Base-by-base conservation (phyloP, 2,113 vertebrate genomes). In the Cyprinodon brontotheroides region DNA sequence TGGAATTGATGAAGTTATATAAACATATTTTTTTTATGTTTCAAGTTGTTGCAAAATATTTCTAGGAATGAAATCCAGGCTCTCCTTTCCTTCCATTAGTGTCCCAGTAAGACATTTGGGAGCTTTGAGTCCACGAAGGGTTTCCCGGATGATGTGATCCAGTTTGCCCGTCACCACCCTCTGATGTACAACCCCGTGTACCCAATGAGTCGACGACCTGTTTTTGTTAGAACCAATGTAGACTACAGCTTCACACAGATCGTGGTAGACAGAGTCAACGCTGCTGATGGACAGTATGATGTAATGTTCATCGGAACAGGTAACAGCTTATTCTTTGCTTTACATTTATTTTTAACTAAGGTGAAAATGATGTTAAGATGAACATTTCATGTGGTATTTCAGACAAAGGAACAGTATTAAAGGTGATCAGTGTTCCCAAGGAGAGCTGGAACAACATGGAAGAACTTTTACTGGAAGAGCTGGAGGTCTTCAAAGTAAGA, bases 291-390 rank as follows among this genome's bases (percentile, higher is more conserved):
- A 38, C 95, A 97, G 71, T 99, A 99, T 0, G 97, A 99, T 0
- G 97, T 99, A 86, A 97, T 99, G 94, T 99, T 99, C 87, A 96
- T 99, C 0, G 98, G 98, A 83, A 99, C 98, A 95, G 97, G 98
- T 95, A 79, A 4, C 11, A 45, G 20, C 36, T 36, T 11, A 65
- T 9, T 63, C 63, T 29, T 39, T 14, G 29, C 1, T 29, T 10
- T 10, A 48, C 20, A 48, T 45, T 50, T 48, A 29, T 41, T 37
- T 20, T 1, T 40, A 1, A 57, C 40, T 48, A 61, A 20, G 4
- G 70, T 15, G 3, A 22, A 72, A 17, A 72, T 37, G 0, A 11
- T 8, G 20, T 11, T 45, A 20, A 13, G 0, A 0, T 1, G n/a
- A n/a, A n/a, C 11, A 17, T 57, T 2, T 36, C 14, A 1, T 39